A percentile compares a stretch with the other conserved stretches of the same genome.
Evolutionary conservation across 2,113 vertebrate species (phyloP).

Genomic region (Etheostoma cragini): DNA sequence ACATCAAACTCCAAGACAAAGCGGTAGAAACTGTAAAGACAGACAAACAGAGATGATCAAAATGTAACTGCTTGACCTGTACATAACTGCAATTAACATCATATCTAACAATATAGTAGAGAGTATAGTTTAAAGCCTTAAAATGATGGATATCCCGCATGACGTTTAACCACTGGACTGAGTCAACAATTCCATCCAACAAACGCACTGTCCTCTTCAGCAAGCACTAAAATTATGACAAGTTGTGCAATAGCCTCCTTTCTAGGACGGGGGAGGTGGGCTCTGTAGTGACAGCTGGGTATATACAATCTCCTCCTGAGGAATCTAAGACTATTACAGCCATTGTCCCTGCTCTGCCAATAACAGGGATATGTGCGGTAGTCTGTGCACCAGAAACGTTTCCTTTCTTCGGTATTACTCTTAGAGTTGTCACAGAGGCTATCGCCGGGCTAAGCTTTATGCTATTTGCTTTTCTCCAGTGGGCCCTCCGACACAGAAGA

Average conservation of each 20-base stretch:
- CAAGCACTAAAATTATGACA: constrained; percentile 59
- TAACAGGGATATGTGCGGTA: constrained; percentile 37
- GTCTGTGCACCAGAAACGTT: constrained; percentile 28
- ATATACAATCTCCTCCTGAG: constrained; percentile 60
- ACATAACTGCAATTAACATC: background rate
- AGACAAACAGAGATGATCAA: background rate
- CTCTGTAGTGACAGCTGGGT: constrained; percentile 63
- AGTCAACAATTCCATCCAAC: constrained; percentile 31
- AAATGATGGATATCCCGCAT: constrained; percentile 1
- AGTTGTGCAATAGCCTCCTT: constrained; percentile 55
- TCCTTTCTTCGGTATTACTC: constrained; percentile 40
- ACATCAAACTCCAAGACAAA: constrained; percentile 94
- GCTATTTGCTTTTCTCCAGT: constrained; percentile 59
- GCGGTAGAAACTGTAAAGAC: constrained; percentile 91
- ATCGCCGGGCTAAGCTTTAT: constrained; percentile 55
- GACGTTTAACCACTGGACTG: constrained; percentile 15
- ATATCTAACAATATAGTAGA: background rate
- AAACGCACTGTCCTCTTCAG: constrained; percentile 31
- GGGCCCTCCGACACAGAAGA: constrained; percentile 47
- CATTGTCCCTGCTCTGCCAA: constrained; percentile 47
- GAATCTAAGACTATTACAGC: constrained; percentile 56
- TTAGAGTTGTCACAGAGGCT: constrained; percentile 22
- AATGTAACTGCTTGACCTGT: background rate
- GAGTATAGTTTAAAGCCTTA: background rate
- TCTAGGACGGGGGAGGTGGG: constrained; percentile 38